Conservation (phyloP, 2,888 invertebrate genomes). For the Eumacrocentrus americanus region DNA sequence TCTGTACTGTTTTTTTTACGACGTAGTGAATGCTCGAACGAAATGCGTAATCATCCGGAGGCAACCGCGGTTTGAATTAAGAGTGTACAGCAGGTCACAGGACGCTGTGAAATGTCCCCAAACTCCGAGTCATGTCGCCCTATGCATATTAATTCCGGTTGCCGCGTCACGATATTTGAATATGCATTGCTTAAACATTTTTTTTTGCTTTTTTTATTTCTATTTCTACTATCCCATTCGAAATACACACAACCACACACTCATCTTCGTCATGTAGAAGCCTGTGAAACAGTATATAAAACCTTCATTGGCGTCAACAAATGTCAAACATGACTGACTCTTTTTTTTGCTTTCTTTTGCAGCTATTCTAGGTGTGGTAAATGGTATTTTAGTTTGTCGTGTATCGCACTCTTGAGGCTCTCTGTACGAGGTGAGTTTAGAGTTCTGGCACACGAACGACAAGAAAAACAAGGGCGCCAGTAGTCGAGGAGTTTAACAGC, state of each 20-base stretch:
- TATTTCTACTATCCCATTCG: neutral
- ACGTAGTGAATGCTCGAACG: neutral
- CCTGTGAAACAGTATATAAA: neutral
- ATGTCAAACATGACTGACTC: neutral
- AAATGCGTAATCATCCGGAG: conserved; percentile 13
- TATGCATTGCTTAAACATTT: conserved; percentile 15
- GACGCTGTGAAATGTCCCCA: conserved; percentile 11
- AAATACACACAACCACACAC: too few species aligned
- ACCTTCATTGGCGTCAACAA: too few species aligned
- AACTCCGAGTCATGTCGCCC: conserved; percentile 36
- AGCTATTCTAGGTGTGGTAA: too few species aligned
- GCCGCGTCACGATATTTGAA: conserved; percentile 35
- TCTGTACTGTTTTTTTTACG: conserved; percentile 10
- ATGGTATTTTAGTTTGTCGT: neutral
- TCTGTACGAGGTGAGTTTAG: neutral
- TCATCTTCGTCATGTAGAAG: neutral
- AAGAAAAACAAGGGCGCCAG: conserved; percentile 1
- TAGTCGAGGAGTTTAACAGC: conserved; percentile 9
- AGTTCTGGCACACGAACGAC: conserved; percentile 5
- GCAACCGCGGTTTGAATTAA: conserved; percentile 19
- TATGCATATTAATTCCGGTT: conserved; percentile 56
- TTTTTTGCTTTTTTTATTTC: conserved; percentile 10
- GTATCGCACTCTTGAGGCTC: neutral
- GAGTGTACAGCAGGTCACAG: conserved; percentile 13
- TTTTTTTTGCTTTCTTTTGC: conserved; percentile 3